Base-by-base conservation (phyloP, 2,113 vertebrate genomes). In the Progne subis region DNA sequence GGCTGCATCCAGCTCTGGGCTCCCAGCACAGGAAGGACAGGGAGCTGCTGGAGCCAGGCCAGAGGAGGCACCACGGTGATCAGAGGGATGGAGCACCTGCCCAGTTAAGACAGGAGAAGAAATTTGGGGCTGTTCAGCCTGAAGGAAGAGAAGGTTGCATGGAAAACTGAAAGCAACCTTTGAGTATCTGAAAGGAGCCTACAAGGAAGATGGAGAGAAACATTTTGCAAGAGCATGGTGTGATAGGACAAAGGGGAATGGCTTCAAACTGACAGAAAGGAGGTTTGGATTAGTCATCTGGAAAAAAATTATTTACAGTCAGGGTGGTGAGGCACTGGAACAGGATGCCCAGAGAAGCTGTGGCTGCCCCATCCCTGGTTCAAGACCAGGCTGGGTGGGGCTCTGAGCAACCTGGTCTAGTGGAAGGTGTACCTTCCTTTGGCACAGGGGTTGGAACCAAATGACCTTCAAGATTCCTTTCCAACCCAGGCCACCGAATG, bases 321-420 rank as follows among this genome's bases (percentile, higher is more conserved):
- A 39, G 8, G 12, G 4, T 39, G 47, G 2, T 53, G 15, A 47
- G 18, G 21, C 18, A 2, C 14, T 69, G n/a, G 28, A 7, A 55
- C 18, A 39, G 41, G 16, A 3, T 79, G 10, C 8, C 19, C 34
- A 46, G 19, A n/a, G 47, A 29, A n/a, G 41, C 41, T 63, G n/a
- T 55, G 46, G 63, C 6, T 13, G 17, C 14, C 8, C 26, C 12
- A 52, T 52, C 18, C 46, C 26, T 77, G 26, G 11, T n/a, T n/a
- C n/a, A n/a, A 41, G 15, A 47, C n/a, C 23, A 11, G 28, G 12
- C 13, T 55, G 28, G 18, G 11, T 39, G n/a, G 15, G 14, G 8
- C 3, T 13, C 4, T 63, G n/a, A 6, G 6, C n/a, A 63, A 1
- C n/a, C 19, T 63, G 11, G 12, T 14, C 0, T 41, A 29, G 16